phyloP scores from a whole-genome alignment of 2,797 vertebrate species.

The Gallinago stenura region DNA sequence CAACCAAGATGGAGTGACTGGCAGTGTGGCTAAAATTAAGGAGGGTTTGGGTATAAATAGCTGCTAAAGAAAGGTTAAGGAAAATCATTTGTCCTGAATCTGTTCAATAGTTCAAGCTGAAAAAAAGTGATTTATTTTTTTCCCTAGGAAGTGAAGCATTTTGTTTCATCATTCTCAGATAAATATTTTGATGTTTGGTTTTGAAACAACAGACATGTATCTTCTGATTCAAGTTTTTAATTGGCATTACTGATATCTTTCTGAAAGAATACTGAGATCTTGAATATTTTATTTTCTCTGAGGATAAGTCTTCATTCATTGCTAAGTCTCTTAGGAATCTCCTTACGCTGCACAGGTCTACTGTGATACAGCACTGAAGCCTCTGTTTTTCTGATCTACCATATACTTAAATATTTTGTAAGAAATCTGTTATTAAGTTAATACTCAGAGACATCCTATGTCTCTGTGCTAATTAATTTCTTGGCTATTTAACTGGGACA shows the following conservation, averaged over 20 bases:
- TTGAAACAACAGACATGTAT: background rate
- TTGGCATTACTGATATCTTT: slow-evolving; percentile 12
- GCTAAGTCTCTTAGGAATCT: background rate
- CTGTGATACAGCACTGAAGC: background rate
- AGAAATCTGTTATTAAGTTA: background rate
- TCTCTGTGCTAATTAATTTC: background rate
- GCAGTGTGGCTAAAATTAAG: background rate
- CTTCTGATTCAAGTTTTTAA: slow-evolving; percentile 15
- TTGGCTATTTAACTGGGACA: background rate
- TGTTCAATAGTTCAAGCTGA: background rate
- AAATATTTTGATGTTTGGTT: slow-evolving; percentile 31
- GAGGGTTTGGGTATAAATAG: background rate
- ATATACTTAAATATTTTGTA: background rate
- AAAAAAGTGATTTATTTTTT: background rate
- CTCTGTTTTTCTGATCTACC: background rate
- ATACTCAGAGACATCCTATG: background rate
- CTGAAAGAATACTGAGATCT: background rate
- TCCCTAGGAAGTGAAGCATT: background rate
- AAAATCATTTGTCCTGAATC: background rate
- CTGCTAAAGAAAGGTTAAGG: background rate
- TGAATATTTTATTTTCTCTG: background rate
- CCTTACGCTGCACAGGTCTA: background rate
- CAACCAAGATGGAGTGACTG: background rate
- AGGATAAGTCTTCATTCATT: background rate
- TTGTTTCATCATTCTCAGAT: background rate